Evolutionary conservation across 1,140 invertebrate genomes (phyloP).

Genomic region (Pinna nobilis): DNA sequence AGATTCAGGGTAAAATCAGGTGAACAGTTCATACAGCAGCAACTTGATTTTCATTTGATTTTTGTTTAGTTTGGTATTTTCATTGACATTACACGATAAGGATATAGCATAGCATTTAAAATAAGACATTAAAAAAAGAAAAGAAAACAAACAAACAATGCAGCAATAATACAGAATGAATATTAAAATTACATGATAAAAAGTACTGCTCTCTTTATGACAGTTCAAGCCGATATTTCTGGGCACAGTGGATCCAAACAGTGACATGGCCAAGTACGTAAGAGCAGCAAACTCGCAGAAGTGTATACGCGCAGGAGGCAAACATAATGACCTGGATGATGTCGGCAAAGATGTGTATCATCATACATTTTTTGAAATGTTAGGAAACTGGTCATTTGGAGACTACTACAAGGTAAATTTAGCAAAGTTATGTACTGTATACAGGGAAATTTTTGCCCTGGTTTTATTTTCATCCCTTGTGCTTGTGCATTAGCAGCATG

Average conservation of each 20-base stretch:
- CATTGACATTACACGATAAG: no score
- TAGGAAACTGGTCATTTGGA: conserved; percentile 99
- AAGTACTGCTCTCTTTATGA: conserved; percentile 52
- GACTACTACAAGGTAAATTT: conserved; percentile 96
- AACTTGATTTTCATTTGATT: no score
- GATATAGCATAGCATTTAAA: no score
- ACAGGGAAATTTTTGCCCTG: no score
- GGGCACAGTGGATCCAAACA: conserved; percentile 96
- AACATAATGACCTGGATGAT: conserved; percentile 99
- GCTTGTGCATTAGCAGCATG: no score
- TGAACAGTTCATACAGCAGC: no score
- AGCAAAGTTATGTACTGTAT: background rate
- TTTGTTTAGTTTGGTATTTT: no score
- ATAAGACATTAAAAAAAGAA: no score
- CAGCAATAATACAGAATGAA: background rate
- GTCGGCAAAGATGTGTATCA: conserved; percentile 99
- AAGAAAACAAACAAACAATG: no score
- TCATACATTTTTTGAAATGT: conserved; percentile 99
- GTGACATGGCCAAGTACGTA: conserved; percentile 86
- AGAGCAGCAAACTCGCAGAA: conserved; percentile 96
- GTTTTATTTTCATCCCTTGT: no score
- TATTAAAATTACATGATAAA: background rate
- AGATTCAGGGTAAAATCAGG: no score
- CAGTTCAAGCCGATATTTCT: conserved; percentile 98
- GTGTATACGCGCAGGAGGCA: conserved; percentile 98